A percentile compares a stretch with the other conserved stretches of the same genome.
phyloP scores from a whole-genome alignment of 2,888 invertebrate genomes.

The Tiphia femorata region DNA sequence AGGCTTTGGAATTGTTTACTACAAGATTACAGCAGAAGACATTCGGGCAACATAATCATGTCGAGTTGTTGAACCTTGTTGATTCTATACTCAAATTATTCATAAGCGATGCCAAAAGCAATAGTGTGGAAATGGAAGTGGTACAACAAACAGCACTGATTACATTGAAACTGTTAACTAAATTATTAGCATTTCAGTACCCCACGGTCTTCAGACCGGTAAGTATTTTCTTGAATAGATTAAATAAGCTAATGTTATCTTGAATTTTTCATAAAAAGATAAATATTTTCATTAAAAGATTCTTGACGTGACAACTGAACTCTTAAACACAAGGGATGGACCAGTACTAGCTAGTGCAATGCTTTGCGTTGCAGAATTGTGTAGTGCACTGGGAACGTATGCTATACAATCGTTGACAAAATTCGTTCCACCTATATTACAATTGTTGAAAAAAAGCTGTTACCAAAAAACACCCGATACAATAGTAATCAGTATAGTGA shows the following conservation, averaged over 20 bases:
- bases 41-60: slow-evolving; percentile 71
- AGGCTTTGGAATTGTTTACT: slow-evolving; percentile 88
- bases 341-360: slow-evolving; percentile 81
- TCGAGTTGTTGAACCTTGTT: slow-evolving; percentile 73
- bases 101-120: slow-evolving; percentile 69
- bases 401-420: slow-evolving; percentile 81
- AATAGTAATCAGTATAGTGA: slow-evolving; percentile 80
- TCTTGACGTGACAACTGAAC: slow-evolving; percentile 77
- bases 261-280: slow-evolving; percentile 1
- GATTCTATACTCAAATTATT: slow-evolving; percentile 75
- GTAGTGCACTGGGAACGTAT: slow-evolving; percentile 80
- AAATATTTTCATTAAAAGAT: slow-evolving; percentile 65
- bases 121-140: slow-evolving; percentile 74
- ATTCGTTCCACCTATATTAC: slow-evolving; percentile 83
- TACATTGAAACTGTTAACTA: slow-evolving; percentile 85
- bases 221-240: slow-evolving; percentile 44
- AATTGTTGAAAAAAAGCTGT: slow-evolving; percentile 75
- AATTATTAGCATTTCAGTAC: slow-evolving; percentile 77
- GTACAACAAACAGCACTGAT: slow-evolving; percentile 87
- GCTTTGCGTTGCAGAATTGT: slow-evolving; percentile 84
- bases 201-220: slow-evolving; percentile 79
- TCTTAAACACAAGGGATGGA: slow-evolving; percentile 72
- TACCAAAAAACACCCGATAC: slow-evolving; percentile 74
- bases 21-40: slow-evolving; percentile 81
- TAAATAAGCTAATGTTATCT: not conserved